phyloP scores from a whole-genome alignment of 2,888 invertebrate genomes.

The Epicampocera succincta region DNA sequence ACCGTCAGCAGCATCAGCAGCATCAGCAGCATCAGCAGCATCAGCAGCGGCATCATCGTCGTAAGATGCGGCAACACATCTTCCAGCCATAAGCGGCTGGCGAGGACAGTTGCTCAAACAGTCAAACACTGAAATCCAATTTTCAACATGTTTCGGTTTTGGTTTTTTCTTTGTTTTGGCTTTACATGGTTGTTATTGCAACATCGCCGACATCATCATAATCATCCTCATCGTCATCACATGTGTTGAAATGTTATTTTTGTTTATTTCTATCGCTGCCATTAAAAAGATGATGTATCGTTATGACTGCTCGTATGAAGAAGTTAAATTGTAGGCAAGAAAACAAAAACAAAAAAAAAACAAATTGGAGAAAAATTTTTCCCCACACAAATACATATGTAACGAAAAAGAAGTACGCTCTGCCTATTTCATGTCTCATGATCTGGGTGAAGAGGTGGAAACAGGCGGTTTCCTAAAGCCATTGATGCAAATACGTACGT shows the following conservation, averaged over 20 bases:
- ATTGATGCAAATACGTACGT: no score
- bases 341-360: not conserved
- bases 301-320: slow-evolving; percentile 25
- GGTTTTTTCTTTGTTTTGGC: slow-evolving; percentile 7
- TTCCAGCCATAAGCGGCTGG: slow-evolving; percentile 21
- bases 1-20: slow-evolving; percentile 24
- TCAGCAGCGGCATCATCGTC: not conserved
- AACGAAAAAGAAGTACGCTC: no score
- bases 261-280: slow-evolving; percentile 19
- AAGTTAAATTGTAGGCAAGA: not conserved
- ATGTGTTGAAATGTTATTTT: slow-evolving; percentile 42
- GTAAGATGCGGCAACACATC: slow-evolving; percentile 34
- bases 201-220: slow-evolving; percentile 22
- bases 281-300: slow-evolving; percentile 52
- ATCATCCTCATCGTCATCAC: slow-evolving; percentile 7
- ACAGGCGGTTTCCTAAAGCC: no score
- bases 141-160: slow-evolving; percentile 7
- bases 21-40: slow-evolving; percentile 6
- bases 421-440: no score
- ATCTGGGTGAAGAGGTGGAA: no score
- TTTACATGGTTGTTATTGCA: slow-evolving; percentile 40
- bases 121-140: not conserved
- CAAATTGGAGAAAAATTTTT: slow-evolving; percentile 4
- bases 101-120: slow-evolving; percentile 29
- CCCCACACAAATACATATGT: not conserved